These are phyloP conservation scores for Eulimnadia texana DNA, from an alignment of 1,140 invertebrate species.

Conservation along the genomic window DNA sequence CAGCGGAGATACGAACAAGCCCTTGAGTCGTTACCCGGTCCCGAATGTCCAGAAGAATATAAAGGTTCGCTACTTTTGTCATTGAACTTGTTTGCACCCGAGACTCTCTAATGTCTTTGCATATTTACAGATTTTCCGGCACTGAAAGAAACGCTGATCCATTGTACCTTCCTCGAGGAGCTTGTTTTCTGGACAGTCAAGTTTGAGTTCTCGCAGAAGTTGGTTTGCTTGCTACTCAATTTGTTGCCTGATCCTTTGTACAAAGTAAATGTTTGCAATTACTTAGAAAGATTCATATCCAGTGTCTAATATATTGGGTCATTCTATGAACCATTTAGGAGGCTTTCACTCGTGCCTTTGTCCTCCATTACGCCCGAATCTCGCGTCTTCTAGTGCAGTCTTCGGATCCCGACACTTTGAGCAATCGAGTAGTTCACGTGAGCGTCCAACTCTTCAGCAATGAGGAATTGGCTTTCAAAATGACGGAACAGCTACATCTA, in stretches of 20 bases:
- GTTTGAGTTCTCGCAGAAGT: constrained; percentile 92
- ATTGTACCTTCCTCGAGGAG: constrained; percentile 83
- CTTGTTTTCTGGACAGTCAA: constrained; percentile 95
- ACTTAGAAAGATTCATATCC: no score
- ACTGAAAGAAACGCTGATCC: constrained; percentile 57
- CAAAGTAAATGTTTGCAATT: constrained; percentile 45
- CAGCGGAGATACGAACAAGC: constrained; percentile 63
- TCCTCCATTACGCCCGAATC: constrained; percentile 87
- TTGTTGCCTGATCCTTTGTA: constrained; percentile 90
- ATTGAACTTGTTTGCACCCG: no score
- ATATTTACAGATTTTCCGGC: constrained; percentile 67
- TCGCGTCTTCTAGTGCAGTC: constrained; percentile 77
- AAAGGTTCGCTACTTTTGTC: constrained; percentile 33
- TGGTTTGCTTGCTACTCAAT: constrained; percentile 88
- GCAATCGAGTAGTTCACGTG: constrained; percentile 90
- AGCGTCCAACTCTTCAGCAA: constrained; percentile 92
- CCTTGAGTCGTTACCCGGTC: constrained; percentile 57
- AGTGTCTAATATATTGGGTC: no score
- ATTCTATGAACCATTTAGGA: no score
- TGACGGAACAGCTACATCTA: constrained; percentile 77
- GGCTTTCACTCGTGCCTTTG: constrained; percentile 82
- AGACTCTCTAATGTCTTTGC: no score
- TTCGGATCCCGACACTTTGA: constrained; percentile 72
- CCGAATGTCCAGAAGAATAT: constrained; percentile 63
- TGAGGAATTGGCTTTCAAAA: constrained; percentile 70